These are phyloP conservation scores for Drosophila infuscata DNA, from an alignment of 2,888 invertebrate species.

Conservation along the genomic window DNA sequence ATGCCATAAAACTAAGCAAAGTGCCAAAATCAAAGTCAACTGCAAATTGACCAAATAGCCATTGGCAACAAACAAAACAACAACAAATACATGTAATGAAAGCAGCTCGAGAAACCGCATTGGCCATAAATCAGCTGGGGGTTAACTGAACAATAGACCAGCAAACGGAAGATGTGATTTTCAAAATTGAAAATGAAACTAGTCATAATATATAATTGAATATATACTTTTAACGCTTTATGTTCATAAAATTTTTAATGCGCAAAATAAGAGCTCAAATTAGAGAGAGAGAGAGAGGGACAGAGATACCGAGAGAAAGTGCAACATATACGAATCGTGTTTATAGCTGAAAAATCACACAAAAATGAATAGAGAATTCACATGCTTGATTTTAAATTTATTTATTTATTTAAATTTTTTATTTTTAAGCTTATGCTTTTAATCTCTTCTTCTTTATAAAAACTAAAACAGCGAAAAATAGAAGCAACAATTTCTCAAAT, in stretches of 20 bases:
- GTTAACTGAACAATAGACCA: constrained; percentile 41
- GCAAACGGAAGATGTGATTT: constrained; percentile 42
- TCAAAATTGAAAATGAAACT: constrained; percentile 28
- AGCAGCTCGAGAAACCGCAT: constrained; percentile 42
- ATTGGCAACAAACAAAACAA: constrained; percentile 39
- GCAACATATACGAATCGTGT: background rate
- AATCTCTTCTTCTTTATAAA: background rate
- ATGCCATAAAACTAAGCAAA: constrained; percentile 62
- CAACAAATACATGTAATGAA: constrained; percentile 55
- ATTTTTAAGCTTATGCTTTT: background rate
- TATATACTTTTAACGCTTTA: constrained; percentile 2
- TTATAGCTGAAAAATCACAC: background rate
- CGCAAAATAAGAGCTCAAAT: background rate
- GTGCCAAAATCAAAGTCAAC: constrained; percentile 74
- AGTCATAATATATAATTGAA: constrained; percentile 21
- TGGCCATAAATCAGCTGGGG: constrained; percentile 53
- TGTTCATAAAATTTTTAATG: constrained; percentile 1
- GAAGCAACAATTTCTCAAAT: background rate
- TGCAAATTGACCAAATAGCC: constrained; percentile 58
- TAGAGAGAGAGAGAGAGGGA: background rate
- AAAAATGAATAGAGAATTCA: background rate
- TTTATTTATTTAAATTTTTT: no score
- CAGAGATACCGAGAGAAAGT: background rate
- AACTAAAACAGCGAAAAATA: background rate
- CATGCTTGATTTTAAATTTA: background rate